Evolutionary conservation across 2,113 vertebrate genomes (phyloP), one percentile per base, ranked within the genome.

Genomic region (Labeo rohita): DNA sequence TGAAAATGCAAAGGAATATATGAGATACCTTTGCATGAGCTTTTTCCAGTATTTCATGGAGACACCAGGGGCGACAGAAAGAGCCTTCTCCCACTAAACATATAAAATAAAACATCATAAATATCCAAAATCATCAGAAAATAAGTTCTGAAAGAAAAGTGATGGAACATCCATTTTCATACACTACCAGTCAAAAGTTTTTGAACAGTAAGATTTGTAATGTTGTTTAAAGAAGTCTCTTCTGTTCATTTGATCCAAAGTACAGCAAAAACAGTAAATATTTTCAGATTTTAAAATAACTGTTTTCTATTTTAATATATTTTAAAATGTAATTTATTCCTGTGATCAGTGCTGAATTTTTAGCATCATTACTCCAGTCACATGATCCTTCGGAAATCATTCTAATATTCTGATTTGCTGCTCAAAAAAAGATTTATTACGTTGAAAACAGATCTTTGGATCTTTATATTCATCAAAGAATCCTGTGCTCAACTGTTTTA

Each of bases 21-120:
- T 75, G 4, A 34, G 75, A 74, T 94, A 99, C 98, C 98, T 97
- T 92, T 99, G 97, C 97, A 98, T 99, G 88, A 99, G 92, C 88
- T 98, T 99, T 91, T 93, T 99, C 98, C 98, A 99, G 80, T 99
- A 99, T 87, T 96, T 98, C 96, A 98, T 95, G n/a, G 98, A 99
- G 28, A 99, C 97, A 23, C 97, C 98, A 12, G 98, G 98, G 2
- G 98, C 98, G 78, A 99, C 91, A 3, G 98, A 97, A 54, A 99
- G 92, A 0, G 98, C 98, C 92, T 97, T 99, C 92, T 99, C 98
- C 98, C 98, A 99, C 98, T 99, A 91, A 65, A 82, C 5, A 92
- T 93, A 89, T 80, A 85, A 66, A 8, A 89, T 10, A 83, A 70
- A 68, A 3, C 66, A 84, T 18, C 66, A 81, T 66, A 34, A 56